phyloP scores from a whole-genome alignment of 2,888 invertebrate genomes.

The Pycnomerus fuliginosus region DNA sequence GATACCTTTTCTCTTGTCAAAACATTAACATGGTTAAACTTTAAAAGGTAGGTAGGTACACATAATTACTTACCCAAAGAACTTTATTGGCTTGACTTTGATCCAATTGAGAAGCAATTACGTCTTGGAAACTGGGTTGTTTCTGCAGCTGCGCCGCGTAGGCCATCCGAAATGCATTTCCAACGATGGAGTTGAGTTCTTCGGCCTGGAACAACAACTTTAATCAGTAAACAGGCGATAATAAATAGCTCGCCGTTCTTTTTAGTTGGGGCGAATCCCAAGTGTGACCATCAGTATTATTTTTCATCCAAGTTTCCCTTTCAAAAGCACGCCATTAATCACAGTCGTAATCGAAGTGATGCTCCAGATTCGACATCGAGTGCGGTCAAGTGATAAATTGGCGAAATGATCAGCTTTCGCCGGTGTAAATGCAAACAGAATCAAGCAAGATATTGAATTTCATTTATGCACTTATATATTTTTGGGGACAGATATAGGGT shows the following conservation, averaged over 20 bases:
- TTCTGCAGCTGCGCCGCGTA: slow-evolving; percentile 82
- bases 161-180: slow-evolving; percentile 91
- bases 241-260: slow-evolving; percentile 17
- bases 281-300: slow-evolving; percentile 28
- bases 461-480: too few species aligned
- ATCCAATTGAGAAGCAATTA: slow-evolving; percentile 61
- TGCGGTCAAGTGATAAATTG: slow-evolving; percentile 38
- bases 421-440: slow-evolving; percentile 21
- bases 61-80: slow-evolving; percentile 46
- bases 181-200: slow-evolving; percentile 81
- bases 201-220: slow-evolving; percentile 66
- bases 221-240: slow-evolving; percentile 2
- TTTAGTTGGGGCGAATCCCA: slow-evolving; percentile 12
- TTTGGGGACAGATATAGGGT: too few species aligned
- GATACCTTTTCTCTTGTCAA: too few species aligned
- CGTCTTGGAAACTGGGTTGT: slow-evolving; percentile 66
- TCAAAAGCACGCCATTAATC: slow-evolving; percentile 37
- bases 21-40: too few species aligned
- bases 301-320: slow-evolving; percentile 27
- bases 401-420: slow-evolving; percentile 13
- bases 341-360: slow-evolving; percentile 35
- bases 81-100: slow-evolving; percentile 57
- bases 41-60: too few species aligned
- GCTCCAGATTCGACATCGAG: slow-evolving; percentile 32
- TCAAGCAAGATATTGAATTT: too few species aligned